Evolutionary conservation across 2,888 invertebrate genomes (phyloP).

Genomic region (Dolichopus griseipennis): DNA sequence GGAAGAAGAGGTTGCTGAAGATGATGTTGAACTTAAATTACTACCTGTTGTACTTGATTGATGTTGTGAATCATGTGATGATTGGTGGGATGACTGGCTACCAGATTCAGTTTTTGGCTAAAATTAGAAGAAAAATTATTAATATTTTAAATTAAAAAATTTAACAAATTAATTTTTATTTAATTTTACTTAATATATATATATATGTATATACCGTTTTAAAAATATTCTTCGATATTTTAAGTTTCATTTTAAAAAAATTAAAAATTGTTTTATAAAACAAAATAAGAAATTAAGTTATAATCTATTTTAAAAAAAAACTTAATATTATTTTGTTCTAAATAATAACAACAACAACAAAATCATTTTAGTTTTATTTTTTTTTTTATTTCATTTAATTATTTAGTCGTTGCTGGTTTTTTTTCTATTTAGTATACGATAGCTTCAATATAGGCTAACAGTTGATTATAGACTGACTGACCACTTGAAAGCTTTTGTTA

Average conservation of each 20-base stretch:
- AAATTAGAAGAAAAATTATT: slow-evolving; percentile 24
- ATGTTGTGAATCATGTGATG: slow-evolving; percentile 23
- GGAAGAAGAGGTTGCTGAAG: slow-evolving; percentile 14
- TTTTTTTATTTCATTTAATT: not conserved
- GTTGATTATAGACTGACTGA: not conserved
- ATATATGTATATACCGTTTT: too few relatives aligned
- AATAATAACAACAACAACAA: not conserved
- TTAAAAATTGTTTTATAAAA: not conserved
- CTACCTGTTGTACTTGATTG: slow-evolving; percentile 28
- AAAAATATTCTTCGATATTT: too few relatives aligned
- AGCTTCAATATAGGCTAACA: not conserved
- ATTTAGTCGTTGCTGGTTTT: too few relatives aligned
- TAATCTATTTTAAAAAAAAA: slow-evolving; percentile 2
- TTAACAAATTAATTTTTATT: too few relatives aligned
- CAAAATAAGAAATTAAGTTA: not conserved
- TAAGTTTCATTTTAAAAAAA: too few relatives aligned
- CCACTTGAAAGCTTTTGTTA: not conserved
- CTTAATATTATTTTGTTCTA: not conserved
- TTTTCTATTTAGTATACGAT: not conserved
- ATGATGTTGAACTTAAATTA: slow-evolving; percentile 18
- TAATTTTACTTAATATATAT: too few relatives aligned
- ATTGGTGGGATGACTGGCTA: slow-evolving; percentile 35
- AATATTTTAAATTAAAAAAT: slow-evolving; percentile 13
- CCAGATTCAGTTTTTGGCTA: slow-evolving; percentile 38
- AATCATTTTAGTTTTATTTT: not conserved